Evolutionary conservation across 2,888 invertebrate genomes (phyloP), one percentile per base, ranked within the genome.

Genomic region (Gasteruption jaculator): DNA sequence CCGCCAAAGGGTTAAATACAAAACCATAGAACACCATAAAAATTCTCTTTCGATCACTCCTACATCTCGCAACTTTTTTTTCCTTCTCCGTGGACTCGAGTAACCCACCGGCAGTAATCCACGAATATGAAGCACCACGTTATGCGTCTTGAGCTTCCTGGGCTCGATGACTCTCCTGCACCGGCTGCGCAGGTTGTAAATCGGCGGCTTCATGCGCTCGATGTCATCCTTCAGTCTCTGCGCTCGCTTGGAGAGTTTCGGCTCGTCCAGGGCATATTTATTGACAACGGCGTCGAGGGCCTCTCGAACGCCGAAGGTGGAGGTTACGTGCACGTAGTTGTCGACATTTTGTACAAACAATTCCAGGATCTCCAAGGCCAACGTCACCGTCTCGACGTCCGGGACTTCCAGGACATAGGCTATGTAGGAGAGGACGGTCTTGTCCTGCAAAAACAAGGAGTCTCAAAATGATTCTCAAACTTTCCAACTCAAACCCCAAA

Each of bases 191-290:
- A 70, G 55, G 52, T 70, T 70, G 35, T 69, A 68, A 54, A 70
- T 70, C 5, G 68, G 70, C 14, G 70, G 70, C 49, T 70, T 70
- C 65, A 70, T 70, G 18, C 69, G 58, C 39, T 70, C 70, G 44
- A 71, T 68, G 22, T 66, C 61, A 43, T 70, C 60, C 27, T 63
- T 68, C n/a, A 70, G 53, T 31, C 52, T 45, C 30, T 68, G 64
- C 1, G 70, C 70, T 34, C 60, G 58, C 42, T 58, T 61, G 1
- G 59, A 65, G 29, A 69, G 48, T 41, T 68, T 59, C 21, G 64
- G 60, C 34, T 68, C 60, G 4, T 60, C 61, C 37, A 61, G 30
- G 16, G 43, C 51, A 45, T 68, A 66, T 25, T 67, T 71, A 44
- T 69, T 60, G 32, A 65, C 57, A 37, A 64, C 56, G 1, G 64